phyloP scores from a whole-genome alignment of 2,888 invertebrate genomes.

The Cinara cedri region DNA sequence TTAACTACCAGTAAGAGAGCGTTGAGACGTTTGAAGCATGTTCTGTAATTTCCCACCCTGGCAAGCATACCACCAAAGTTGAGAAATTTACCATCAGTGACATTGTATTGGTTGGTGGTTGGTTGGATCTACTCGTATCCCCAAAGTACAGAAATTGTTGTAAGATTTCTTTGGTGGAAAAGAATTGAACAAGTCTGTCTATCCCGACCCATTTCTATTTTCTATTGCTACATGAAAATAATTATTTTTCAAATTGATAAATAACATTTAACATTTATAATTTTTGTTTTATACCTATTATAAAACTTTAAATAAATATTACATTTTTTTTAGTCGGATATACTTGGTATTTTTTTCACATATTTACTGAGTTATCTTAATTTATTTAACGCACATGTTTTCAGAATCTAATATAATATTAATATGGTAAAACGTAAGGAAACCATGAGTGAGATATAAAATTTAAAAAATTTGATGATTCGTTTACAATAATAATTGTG shows the following conservation, averaged over 20 bases:
- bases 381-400: too few relatives aligned
- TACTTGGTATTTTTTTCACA: not conserved
- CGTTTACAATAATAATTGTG: too few relatives aligned
- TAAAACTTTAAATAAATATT: too few relatives aligned
- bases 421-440: too few relatives aligned
- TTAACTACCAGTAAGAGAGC: conserved; percentile 74
- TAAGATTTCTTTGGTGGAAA: conserved; percentile 96
- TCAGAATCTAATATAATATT: too few relatives aligned
- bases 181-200: conserved; percentile 95
- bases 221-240: not conserved
- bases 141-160: conserved; percentile 94
- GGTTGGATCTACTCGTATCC: conserved; percentile 98
- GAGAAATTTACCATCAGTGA: conserved; percentile 79
- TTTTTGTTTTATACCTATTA: too few relatives aligned
- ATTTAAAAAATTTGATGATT: too few relatives aligned
- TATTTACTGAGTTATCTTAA: too few relatives aligned
- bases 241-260: too few relatives aligned
- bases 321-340: not conserved
- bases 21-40: conserved; percentile 77
- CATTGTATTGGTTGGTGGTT: conserved; percentile 68
- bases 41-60: conserved; percentile 84
- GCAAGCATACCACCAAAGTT: conserved; percentile 81
- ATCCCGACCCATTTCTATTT: conserved; percentile 70
- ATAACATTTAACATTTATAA: not conserved
- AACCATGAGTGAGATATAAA: too few relatives aligned